Conservation (phyloP, 2,888 invertebrate genomes). For the Pristionchus mayeri region DNA sequence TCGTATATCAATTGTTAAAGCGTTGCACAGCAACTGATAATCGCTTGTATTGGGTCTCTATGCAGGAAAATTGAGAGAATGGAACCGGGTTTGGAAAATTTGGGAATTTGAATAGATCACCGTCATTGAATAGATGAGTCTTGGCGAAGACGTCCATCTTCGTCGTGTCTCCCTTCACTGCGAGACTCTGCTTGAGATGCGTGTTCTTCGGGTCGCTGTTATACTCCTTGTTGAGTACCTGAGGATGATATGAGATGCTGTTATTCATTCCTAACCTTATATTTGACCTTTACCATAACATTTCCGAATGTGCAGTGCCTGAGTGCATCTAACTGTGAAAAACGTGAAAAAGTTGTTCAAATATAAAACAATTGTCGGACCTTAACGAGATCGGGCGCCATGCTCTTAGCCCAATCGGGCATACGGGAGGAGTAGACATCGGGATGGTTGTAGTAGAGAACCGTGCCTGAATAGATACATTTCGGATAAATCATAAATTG, state of each 20-base stretch:
- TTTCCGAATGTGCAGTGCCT: too few species aligned
- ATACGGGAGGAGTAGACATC: constrained; percentile 84
- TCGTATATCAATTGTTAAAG: too few species aligned
- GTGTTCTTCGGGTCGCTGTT: not conserved
- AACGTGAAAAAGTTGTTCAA: too few species aligned
- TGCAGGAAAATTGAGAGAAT: not conserved
- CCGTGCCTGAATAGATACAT: constrained; percentile 77
- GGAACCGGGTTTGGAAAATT: constrained; percentile 82
- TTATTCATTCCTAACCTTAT: too few species aligned
- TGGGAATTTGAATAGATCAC: constrained; percentile 82
- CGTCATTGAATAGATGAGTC: constrained; percentile 84
- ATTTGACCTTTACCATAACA: too few species aligned
- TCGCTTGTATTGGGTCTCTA: not conserved
- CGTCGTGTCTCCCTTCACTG: constrained; percentile 83
- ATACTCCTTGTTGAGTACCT: constrained; percentile 65
- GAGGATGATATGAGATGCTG: too few species aligned
- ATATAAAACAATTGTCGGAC: too few species aligned
- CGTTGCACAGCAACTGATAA: too few species aligned
- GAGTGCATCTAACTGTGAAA: too few species aligned
- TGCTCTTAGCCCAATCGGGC: constrained; percentile 80
- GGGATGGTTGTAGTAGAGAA: constrained; percentile 88
- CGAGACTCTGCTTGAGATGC: not conserved
- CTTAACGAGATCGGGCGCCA: constrained; percentile 80
- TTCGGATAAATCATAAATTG: not conserved
- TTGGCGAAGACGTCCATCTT: constrained; percentile 89